These are phyloP conservation scores for Eptesicus fuscus DNA, from an alignment of 2,113 vertebrate species.

Conservation along the genomic window DNA sequence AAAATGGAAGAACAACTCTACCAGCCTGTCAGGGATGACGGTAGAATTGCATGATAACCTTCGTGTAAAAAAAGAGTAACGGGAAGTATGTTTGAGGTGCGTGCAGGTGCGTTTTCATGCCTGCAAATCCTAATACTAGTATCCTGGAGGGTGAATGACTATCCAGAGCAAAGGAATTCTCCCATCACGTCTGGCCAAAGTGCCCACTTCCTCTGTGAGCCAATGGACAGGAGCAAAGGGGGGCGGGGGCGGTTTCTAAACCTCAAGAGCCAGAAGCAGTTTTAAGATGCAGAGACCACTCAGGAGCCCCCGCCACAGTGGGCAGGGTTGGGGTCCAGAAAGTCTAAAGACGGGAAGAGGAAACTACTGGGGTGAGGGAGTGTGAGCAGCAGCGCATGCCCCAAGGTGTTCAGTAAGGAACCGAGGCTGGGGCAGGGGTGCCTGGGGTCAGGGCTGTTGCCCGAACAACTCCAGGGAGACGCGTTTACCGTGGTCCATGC, in stretches of 20 bases:
- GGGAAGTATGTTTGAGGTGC: background rate
- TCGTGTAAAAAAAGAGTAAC: background rate
- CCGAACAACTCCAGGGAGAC: background rate
- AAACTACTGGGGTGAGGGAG: background rate
- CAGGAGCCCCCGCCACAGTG: too few relatives aligned
- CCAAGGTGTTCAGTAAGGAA: background rate
- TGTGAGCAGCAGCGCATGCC: background rate
- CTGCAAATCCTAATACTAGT: background rate
- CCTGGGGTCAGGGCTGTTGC: too few relatives aligned
- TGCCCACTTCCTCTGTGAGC: background rate
- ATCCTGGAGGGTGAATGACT: background rate
- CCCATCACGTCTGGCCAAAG: background rate
- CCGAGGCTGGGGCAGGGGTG: background rate
- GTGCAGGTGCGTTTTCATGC: background rate
- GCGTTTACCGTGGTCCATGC: background rate
- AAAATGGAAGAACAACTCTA: too few relatives aligned
- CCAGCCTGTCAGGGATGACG: accelerated
- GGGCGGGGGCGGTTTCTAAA: too few relatives aligned
- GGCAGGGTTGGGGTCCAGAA: background rate
- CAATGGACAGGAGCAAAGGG: too few relatives aligned
- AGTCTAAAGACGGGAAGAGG: background rate
- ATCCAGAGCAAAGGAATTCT: background rate
- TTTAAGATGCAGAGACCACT: background rate
- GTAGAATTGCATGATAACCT: background rate
- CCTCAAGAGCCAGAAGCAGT: background rate